Evolutionary conservation across 2,113 vertebrate species (phyloP), one percentile per base, ranked within the genome.

Genomic region (Ailuropoda melanoleuca): DNA sequence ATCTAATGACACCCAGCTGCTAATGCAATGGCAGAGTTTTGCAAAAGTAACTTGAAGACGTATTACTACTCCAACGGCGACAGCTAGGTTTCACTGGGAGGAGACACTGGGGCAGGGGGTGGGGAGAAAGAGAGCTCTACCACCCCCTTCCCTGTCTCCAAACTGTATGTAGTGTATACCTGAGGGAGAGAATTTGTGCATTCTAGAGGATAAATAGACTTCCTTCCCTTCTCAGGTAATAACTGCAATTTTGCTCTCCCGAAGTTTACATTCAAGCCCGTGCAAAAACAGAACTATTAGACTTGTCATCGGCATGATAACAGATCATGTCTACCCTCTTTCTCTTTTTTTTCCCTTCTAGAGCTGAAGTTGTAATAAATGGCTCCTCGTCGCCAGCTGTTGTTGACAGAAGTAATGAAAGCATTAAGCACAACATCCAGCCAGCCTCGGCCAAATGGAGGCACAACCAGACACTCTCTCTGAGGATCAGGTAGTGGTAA

Each of bases 391-490:
- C 98, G 72, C 99, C 99, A 98, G 97, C 98, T 97, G 98, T 98
- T 96, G 98, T 98, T 98, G 99, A 99, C 98, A 99, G 98, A 98
- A 98, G 98, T 96, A 99, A 99, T 97, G 99, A 98, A 97, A 99
- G 98, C 97, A 97, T 99, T 97, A 99, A 99, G 96, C 98, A 98
- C 97, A 98, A 96, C 96, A 98, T 98, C 97, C 99, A 98, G 97
- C 98, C 98, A 78, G 97, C 98, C 96, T 97, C 98, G 31, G 97
- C 98, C 98, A 99, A 97, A 92, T 99, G 99, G 99, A 98, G 97
- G 96, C 99, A 99, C 98, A 99, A 99, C 98, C 98, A 99, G 98
- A 99, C 99, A 1, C 98, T 99, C 62, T 98, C 99, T 97, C 98
- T 99, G 98, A 99, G 98, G 98, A 99, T 99, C 98, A 99, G 99